Conservation (phyloP, 2,888 invertebrate species). For the Invenusta paracnida region DNA sequence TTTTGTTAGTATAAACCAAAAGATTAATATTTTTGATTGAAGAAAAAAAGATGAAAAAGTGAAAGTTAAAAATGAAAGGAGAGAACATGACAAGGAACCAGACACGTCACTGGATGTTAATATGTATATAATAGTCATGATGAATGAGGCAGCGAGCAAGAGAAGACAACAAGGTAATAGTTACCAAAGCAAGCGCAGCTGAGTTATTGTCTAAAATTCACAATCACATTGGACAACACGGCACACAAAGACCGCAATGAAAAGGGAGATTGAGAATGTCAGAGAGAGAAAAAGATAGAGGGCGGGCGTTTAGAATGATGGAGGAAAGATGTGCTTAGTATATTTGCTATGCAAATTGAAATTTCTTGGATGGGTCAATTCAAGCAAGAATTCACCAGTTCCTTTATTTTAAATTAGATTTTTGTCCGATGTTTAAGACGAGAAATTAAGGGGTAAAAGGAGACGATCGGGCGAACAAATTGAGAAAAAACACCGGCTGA, state of each 20-base stretch:
- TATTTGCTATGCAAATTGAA: background rate
- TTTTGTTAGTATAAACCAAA: too few relatives aligned
- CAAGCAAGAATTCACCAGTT: background rate
- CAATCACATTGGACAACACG: background rate
- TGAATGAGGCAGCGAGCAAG: too few relatives aligned
- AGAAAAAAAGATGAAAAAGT: too few relatives aligned
- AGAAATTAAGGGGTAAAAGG: background rate
- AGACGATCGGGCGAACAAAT: background rate
- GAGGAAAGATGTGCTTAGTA: background rate
- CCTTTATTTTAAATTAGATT: background rate
- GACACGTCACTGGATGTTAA: too few relatives aligned
- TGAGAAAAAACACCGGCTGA: background rate
- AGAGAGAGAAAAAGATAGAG: too few relatives aligned
- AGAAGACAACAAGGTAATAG: too few relatives aligned
- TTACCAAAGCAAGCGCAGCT: background rate
- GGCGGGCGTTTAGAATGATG: too few relatives aligned
- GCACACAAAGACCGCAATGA: background rate
- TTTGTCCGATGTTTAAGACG: background rate
- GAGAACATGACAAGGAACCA: too few relatives aligned
- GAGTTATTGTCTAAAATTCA: background rate
- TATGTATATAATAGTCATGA: too few relatives aligned
- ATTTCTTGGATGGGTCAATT: background rate
- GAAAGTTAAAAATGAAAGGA: too few relatives aligned
- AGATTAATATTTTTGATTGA: too few relatives aligned
- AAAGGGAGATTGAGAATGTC: too few relatives aligned